A percentile compares a stretch with the other conserved stretches of the same genome.
Conservation (phyloP, 2,797 vertebrate genomes). For the Rhabdophis nuchalis region DNA sequence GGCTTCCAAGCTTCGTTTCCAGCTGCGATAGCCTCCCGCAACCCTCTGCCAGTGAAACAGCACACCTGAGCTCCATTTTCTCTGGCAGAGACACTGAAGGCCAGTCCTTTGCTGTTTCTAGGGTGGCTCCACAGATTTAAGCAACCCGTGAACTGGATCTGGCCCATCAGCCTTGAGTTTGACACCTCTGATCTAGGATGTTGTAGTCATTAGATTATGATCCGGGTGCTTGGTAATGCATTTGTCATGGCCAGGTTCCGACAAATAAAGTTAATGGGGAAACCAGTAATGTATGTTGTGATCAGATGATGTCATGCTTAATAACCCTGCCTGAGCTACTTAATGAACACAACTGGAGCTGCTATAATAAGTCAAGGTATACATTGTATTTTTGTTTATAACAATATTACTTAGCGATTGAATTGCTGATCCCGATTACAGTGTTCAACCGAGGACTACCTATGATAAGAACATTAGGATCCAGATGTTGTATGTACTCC, state of each 20-base stretch:
- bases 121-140: too few relatives aligned
- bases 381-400: background rate
- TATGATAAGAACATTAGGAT: background rate
- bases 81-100: too few relatives aligned
- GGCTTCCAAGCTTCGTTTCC: too few relatives aligned
- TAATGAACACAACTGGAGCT: background rate
- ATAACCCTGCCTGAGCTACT: background rate
- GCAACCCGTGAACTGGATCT: too few relatives aligned
- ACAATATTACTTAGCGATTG: background rate
- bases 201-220: background rate
- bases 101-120: too few relatives aligned
- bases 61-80: too few relatives aligned
- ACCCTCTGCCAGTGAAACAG: too few relatives aligned
- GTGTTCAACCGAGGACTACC: background rate
- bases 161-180: too few relatives aligned
- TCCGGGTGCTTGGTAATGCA: background rate
- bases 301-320: background rate
- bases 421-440: background rate
- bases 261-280: background rate
- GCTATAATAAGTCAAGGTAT: background rate
- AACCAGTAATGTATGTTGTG: background rate
- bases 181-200: too few relatives aligned
- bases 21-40: too few relatives aligned
- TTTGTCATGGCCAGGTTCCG: background rate
- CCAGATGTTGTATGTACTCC: background rate